A percentile compares a stretch with the other conserved stretches of the same genome.
Conservation (phyloP, 1,140 invertebrate genomes). For the Eurosta solidaginis region DNA sequence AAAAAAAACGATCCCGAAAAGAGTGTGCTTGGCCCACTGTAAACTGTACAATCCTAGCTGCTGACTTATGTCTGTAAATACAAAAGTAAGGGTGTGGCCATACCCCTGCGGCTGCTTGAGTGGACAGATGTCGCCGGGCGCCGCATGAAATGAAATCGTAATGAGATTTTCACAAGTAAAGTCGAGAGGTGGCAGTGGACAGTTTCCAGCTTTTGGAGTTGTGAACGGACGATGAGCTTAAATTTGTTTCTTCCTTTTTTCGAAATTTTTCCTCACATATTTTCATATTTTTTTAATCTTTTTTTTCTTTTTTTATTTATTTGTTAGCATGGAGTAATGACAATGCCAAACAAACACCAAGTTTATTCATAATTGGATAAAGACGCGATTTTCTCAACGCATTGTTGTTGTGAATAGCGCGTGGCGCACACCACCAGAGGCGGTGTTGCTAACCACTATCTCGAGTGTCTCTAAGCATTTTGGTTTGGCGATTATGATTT, state of each 20-base stretch:
- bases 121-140: conserved; percentile 43
- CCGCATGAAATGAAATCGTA: conserved; percentile 57
- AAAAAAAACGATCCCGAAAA: no score
- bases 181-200: background rate
- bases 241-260: background rate
- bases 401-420: background rate
- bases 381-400: conserved; percentile 40
- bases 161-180: conserved; percentile 48
- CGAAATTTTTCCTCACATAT: conserved; percentile 14
- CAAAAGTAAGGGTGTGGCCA: background rate
- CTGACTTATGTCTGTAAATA: background rate
- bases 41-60: background rate
- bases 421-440: background rate
- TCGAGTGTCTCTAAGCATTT: background rate
- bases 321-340: background rate
- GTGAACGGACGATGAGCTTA: background rate
- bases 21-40: no score
- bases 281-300: background rate
- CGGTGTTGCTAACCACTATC: conserved; percentile 19
- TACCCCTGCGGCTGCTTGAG: background rate
- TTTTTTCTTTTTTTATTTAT: background rate
- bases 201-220: background rate
- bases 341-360: conserved; percentile 37
- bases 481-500: background rate
- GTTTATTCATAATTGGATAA: conserved; percentile 59